These are phyloP conservation scores for Armadillidium nasatum DNA, from an alignment of 1,140 invertebrate species.

Conservation along the genomic window DNA sequence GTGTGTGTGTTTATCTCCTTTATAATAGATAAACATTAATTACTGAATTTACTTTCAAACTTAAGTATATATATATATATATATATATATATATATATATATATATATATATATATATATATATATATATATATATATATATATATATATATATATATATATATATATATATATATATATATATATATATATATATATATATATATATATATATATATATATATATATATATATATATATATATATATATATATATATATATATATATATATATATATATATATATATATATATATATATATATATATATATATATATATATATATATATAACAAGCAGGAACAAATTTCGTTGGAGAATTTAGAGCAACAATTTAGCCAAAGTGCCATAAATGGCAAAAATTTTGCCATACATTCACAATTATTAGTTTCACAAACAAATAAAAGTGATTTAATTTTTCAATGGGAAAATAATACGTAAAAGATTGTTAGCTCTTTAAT, in stretches of 20 bases:
- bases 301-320: constrained; percentile 15
- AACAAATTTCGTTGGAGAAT: too few species aligned
- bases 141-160: constrained; percentile 17
- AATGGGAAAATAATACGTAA: too few species aligned
- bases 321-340: constrained; percentile 10
- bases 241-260: constrained; percentile 13
- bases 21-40: too few species aligned
- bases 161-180: constrained; percentile 16
- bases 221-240: constrained; percentile 15
- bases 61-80: too few species aligned
- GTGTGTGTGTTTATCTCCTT: too few species aligned
- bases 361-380: too few species aligned
- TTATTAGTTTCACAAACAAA: too few species aligned
- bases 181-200: constrained; percentile 16
- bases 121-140: constrained; percentile 19
- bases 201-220: constrained; percentile 19
- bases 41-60: too few species aligned
- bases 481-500: too few species aligned
- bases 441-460: too few species aligned
- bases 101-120: constrained; percentile 17
- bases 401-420: too few species aligned
- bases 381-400: too few species aligned
- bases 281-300: constrained; percentile 1
- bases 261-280: background rate
- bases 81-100: background rate